Evolutionary conservation across 35 echinoderm and acorn worm species (phyloP).

Genomic region (Ophiothrix spiculata): DNA sequence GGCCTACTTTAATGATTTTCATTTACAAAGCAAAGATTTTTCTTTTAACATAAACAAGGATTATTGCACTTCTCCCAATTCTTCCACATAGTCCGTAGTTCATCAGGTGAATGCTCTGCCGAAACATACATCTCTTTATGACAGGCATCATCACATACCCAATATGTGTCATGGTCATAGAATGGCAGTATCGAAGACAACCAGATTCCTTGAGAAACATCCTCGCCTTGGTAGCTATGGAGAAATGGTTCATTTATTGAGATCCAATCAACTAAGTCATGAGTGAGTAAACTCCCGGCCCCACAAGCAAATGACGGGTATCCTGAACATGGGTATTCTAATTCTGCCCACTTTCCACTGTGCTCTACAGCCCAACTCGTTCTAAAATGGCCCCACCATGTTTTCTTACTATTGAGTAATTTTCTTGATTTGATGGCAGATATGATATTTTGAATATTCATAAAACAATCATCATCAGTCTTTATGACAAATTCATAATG

Average conservation of each 20-base stretch:
- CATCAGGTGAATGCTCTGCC: constrained; percentile 61
- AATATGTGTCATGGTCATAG: constrained; percentile 71
- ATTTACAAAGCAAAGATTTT: no score
- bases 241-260: constrained; percentile 52
- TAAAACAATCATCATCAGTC: constrained; percentile 78
- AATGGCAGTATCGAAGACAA: constrained; percentile 64
- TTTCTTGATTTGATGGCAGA: not conserved
- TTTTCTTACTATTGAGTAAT: not conserved
- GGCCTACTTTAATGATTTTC: no score
- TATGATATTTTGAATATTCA: constrained; percentile 54
- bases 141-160: constrained; percentile 72
- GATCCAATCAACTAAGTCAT: constrained; percentile 81
- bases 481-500: constrained; percentile 57
- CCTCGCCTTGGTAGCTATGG: constrained; percentile 85
- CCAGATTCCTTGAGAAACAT: constrained; percentile 92
- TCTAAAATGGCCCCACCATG: constrained; percentile 90
- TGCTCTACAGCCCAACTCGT: constrained; percentile 74
- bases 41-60: no score
- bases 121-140: constrained; percentile 56
- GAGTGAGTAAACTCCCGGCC: constrained; percentile 67
- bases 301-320: constrained; percentile 98
- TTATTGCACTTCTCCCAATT: constrained; percentile 60
- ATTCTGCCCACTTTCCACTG: constrained; percentile 88
- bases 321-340: constrained; percentile 62
- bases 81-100: constrained; percentile 62